Evolutionary conservation across 2,888 invertebrate genomes (phyloP), one percentile per base, ranked within the genome.

Genomic region (Folsomia manolachei): DNA sequence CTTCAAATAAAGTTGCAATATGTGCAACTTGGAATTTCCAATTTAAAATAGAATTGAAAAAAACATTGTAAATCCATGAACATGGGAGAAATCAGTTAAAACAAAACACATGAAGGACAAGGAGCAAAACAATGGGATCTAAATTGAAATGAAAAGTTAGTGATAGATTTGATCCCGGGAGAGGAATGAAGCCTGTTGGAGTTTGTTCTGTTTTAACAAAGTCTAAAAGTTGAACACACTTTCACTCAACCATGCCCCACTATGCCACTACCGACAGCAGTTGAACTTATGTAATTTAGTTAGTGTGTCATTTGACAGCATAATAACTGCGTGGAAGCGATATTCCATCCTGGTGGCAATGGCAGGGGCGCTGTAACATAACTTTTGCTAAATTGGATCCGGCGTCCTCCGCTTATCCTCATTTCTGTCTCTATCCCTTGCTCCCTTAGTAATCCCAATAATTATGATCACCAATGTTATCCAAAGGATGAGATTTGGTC

Each of bases 301-400:
- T 56, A 56, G 19, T 56, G 56, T 7, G 56, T 56, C 56, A 56
- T 56, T 56, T 56, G 56, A 56, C 56, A 56, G n/a, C 56, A 14
- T 56, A 56, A 56, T 56, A 56, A 56, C 56, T 7, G 18, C 21
- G 9, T 9, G 51, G 9, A 51, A 9, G 18, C 18, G 51, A 56
- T 56, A 56, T 56, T 56, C n/a, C n/a, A n/a, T n/a, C n/a, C n/a
- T n/a, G n/a, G n/a, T n/a, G n/a, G n/a, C n/a, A n/a, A n/a, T n/a
- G n/a, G n/a, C n/a, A n/a, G n/a, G n/a, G n/a, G n/a, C n/a, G 56
- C 19, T 14, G 56, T 4, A 56, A 14, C 7, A 56, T 56, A 56
- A 56, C 56, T 56, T 56, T 56, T 39, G 19, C 19, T 21, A 56
- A 56, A 56, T 56, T 56, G 56, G 56, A 56, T 56, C 56, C 21